Conservation (phyloP, 2,797 vertebrate genomes). For the Sebastes cheni region DNA sequence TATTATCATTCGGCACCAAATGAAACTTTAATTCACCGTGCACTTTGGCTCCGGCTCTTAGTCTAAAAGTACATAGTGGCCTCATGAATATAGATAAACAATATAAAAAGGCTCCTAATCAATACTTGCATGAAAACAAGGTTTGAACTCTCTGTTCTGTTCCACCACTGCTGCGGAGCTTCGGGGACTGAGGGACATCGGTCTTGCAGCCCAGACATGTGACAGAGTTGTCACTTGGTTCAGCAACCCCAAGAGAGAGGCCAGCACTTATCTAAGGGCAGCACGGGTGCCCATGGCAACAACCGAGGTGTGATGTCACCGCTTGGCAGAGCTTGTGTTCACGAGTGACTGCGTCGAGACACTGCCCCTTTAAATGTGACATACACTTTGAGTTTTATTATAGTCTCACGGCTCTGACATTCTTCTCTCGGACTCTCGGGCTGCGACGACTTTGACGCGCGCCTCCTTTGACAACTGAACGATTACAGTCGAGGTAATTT, state of each 20-base stretch:
- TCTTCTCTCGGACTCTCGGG: slow-evolving; percentile 12
- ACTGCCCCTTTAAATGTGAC: slow-evolving; percentile 66
- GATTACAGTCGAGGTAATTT: slow-evolving; percentile 53
- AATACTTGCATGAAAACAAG: slow-evolving; percentile 53
- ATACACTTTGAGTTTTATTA: slow-evolving; percentile 50
- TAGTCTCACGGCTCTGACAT: slow-evolving; percentile 34
- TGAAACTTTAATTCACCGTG: slow-evolving; percentile 63
- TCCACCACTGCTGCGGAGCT: neutral
- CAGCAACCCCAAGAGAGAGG: slow-evolving; percentile 53
- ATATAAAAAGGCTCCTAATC: slow-evolving; percentile 52
- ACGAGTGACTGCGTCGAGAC: slow-evolving; percentile 65
- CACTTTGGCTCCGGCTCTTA: slow-evolving; percentile 28
- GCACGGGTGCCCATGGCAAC: slow-evolving; percentile 76
- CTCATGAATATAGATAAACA: slow-evolving; percentile 64
- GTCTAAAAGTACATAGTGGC: slow-evolving; percentile 30
- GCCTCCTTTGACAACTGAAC: slow-evolving; percentile 44
- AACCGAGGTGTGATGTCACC: slow-evolving; percentile 74
- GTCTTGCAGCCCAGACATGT: slow-evolving; percentile 56
- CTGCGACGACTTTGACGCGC: slow-evolving; percentile 7
- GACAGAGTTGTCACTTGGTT: slow-evolving; percentile 72
- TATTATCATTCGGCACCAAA: slow-evolving; percentile 27
- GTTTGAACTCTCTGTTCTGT: slow-evolving; percentile 26
- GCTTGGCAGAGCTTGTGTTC: slow-evolving; percentile 73
- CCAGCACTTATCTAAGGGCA: slow-evolving; percentile 74
- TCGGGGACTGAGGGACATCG: slow-evolving; percentile 32